phyloP scores from a whole-genome alignment of 64 coral and sea anemone genomes.

The Pachyseris speciosa region DNA sequence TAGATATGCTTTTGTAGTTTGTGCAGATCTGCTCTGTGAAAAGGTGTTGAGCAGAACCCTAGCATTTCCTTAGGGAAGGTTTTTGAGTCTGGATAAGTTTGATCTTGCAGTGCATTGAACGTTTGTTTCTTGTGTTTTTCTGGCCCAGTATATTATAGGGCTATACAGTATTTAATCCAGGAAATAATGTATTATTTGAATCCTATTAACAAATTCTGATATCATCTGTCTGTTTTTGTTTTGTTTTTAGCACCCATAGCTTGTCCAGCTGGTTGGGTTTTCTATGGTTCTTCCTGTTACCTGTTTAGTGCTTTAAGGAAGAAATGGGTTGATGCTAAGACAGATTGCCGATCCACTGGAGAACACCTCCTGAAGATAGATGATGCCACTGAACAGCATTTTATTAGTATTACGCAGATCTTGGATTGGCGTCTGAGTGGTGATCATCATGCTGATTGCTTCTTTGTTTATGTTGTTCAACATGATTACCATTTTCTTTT shows the following conservation, averaged over 20 bases:
- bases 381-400: slow-evolving; percentile 74
- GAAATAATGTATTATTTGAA: no score
- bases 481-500: no score
- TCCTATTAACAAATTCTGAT: no score
- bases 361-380: slow-evolving; percentile 81
- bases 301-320: slow-evolving; percentile 54
- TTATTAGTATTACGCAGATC: slow-evolving; percentile 24
- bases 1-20: no score
- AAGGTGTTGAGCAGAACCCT: no score
- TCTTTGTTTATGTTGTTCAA: not conserved
- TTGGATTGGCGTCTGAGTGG: not conserved
- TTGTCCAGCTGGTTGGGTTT: slow-evolving; percentile 74
- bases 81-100: no score
- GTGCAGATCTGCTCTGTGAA: no score
- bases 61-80: no score
- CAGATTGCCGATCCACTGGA: slow-evolving; percentile 68
- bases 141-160: no score
- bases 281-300: slow-evolving; percentile 86
- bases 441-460: not conserved
- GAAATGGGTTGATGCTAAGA: slow-evolving; percentile 74
- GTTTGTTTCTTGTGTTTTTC: no score
- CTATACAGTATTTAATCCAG: no score
- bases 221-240: not conserved
- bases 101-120: no score
- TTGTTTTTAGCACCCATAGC: slow-evolving; percentile 62